A percentile compares a stretch with the other conserved stretches of the same genome.
phyloP scores from a whole-genome alignment of 2,888 invertebrate species.

The Mesorhabditis sp. region DNA sequence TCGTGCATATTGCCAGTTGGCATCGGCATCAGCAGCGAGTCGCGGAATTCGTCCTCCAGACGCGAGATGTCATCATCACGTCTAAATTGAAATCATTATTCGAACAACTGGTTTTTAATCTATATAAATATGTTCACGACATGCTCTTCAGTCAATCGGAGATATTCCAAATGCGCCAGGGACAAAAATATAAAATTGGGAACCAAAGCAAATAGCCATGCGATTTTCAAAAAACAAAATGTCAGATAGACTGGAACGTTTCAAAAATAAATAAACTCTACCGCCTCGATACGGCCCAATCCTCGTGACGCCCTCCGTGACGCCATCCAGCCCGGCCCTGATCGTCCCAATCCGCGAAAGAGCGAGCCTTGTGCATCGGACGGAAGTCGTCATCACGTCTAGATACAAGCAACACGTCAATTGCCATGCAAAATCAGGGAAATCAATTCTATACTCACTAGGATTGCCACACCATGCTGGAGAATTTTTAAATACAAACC shows the following conservation, averaged over 20 bases:
- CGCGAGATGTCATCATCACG: constrained; percentile 50
- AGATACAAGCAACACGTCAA: constrained; percentile 19
- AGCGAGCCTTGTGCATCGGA: constrained; percentile 49
- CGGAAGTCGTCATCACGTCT: constrained; percentile 28
- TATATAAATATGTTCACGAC: no score
- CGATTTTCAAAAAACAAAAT: not conserved
- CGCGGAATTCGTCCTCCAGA: constrained; percentile 47
- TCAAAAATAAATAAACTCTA: not conserved
- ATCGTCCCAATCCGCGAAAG: constrained; percentile 57
- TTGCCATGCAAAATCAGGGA: constrained; percentile 12
- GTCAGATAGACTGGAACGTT: not conserved
- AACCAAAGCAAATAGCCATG: not conserved
- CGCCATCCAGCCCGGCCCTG: constrained; percentile 32
- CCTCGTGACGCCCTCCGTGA: constrained; percentile 17
- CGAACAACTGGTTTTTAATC: not conserved
- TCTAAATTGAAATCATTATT: constrained; percentile 13
- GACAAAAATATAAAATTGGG: no score
- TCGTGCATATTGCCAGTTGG: constrained; percentile 39
- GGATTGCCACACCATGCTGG: no score
- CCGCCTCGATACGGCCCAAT: not conserved
- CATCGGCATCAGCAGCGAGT: constrained; percentile 52
- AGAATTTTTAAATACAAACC: constrained; percentile 4
- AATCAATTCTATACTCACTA: not conserved
- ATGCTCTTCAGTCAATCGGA: no score
- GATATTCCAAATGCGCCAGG: no score